phyloP scores from a whole-genome alignment of 1,140 invertebrate genomes.

The Eriocheir sinensis region DNA sequence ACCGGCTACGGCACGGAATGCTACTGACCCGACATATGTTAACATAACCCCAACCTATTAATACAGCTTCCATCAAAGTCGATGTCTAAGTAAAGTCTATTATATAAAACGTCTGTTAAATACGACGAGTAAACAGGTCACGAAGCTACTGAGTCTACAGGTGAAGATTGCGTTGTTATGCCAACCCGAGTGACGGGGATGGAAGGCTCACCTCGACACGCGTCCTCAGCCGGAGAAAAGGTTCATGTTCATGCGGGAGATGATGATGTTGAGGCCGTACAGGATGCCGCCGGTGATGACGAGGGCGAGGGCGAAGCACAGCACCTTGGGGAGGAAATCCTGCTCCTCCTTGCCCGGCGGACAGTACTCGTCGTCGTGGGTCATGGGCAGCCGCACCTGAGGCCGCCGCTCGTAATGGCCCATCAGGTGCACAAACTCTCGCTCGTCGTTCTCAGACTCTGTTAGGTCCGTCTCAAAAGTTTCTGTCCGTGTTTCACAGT shows the following conservation, averaged over 20 bases:
- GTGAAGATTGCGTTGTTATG: neutral
- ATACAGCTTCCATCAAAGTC: too few relatives aligned
- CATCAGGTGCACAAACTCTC: slow-evolving; percentile 65
- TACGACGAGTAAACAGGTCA: neutral
- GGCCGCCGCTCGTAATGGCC: slow-evolving; percentile 55
- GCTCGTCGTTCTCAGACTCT: slow-evolving; percentile 71
- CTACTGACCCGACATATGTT: too few relatives aligned
- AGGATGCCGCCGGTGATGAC: slow-evolving; percentile 69
- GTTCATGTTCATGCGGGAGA: slow-evolving; percentile 71
- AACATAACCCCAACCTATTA: too few relatives aligned
- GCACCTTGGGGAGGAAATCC: slow-evolving; percentile 63
- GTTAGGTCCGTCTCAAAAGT: slow-evolving; percentile 64
- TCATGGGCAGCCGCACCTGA: slow-evolving; percentile 51
- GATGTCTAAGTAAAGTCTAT: neutral
- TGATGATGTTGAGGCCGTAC: slow-evolving; percentile 63
- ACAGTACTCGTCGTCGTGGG: slow-evolving; percentile 48
- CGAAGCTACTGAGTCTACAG: neutral
- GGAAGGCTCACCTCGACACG: neutral
- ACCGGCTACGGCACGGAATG: too few relatives aligned
- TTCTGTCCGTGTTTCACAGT: slow-evolving; percentile 70
- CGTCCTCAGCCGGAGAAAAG: slow-evolving; percentile 59
- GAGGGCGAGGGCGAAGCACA: slow-evolving; percentile 68
- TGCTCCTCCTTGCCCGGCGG: slow-evolving; percentile 69
- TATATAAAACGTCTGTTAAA: neutral
- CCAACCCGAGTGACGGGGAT: neutral